phyloP scores from a whole-genome alignment of 2,888 invertebrate species.

The Amphipoea lucens region DNA sequence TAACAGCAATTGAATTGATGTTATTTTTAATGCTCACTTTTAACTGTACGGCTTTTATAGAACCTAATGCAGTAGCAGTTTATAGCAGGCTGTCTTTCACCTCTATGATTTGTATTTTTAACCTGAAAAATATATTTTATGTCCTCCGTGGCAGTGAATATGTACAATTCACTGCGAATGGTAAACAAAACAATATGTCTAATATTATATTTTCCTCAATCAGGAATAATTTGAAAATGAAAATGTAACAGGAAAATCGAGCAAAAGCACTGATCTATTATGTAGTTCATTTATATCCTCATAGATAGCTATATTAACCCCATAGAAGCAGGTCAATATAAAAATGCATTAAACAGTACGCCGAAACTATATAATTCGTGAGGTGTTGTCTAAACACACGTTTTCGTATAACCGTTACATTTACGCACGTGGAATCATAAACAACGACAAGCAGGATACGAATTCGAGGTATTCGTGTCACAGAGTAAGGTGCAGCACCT shows the following conservation, averaged over 20 bases:
- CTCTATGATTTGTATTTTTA: background rate
- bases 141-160: background rate
- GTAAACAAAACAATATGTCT: background rate
- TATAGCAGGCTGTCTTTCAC: background rate
- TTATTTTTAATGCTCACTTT: background rate
- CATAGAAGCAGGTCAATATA: slow-evolving; percentile 42
- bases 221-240: slow-evolving; percentile 13
- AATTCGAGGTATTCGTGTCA: slow-evolving; percentile 80
- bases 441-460: slow-evolving; percentile 79
- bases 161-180: background rate
- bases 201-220: slow-evolving; percentile 31
- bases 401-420: slow-evolving; percentile 82
- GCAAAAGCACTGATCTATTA: background rate
- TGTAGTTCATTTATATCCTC: slow-evolving; percentile 1
- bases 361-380: slow-evolving; percentile 65
- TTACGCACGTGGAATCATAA: slow-evolving; percentile 81
- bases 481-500: slow-evolving; percentile 72
- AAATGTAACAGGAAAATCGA: slow-evolving; percentile 9
- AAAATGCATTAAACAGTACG: slow-evolving; percentile 52
- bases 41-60: background rate
- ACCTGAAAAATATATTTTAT: background rate
- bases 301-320: background rate
- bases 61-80: background rate
- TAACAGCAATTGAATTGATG: background rate
- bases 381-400: slow-evolving; percentile 72